A percentile compares a stretch with the other conserved stretches of the same genome.
Evolutionary conservation across 2,888 invertebrate species (phyloP).

Genomic region (Keiferia lycopersicella): DNA sequence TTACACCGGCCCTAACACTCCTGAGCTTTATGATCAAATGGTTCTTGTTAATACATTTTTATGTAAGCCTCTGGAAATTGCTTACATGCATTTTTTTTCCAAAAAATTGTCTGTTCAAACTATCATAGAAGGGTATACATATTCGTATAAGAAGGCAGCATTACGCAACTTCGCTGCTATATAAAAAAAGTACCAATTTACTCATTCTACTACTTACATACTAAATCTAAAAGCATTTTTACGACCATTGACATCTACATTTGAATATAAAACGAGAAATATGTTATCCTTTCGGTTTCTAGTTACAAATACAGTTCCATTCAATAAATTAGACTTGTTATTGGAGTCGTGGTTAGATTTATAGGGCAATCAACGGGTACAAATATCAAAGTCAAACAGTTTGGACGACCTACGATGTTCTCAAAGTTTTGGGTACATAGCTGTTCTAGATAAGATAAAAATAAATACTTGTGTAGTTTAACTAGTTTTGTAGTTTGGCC

Average conservation of each 20-base stretch:
- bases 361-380: slow-evolving; percentile 4
- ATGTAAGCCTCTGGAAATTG: too few species aligned
- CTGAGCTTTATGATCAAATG: background rate
- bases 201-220: too few species aligned
- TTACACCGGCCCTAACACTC: too few species aligned
- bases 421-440: too few species aligned
- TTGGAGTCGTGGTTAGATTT: background rate
- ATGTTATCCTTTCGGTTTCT: background rate
- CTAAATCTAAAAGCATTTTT: slow-evolving; percentile 1
- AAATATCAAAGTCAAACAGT: background rate
- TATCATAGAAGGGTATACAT: background rate
- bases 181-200: too few species aligned
- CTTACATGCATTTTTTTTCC: too few species aligned
- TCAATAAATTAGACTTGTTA: slow-evolving; percentile 9
- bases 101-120: background rate
- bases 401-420: too few species aligned
- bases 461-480: too few species aligned
- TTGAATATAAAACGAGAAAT: slow-evolving; percentile 4
- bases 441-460: too few species aligned
- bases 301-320: slow-evolving; percentile 2
- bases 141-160: too few species aligned
- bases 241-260: background rate
- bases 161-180: too few species aligned
- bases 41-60: background rate
- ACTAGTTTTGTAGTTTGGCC: too few species aligned